Base-by-base conservation (phyloP, 2,888 invertebrate genomes). In the Ophioninae sp. region DNA sequence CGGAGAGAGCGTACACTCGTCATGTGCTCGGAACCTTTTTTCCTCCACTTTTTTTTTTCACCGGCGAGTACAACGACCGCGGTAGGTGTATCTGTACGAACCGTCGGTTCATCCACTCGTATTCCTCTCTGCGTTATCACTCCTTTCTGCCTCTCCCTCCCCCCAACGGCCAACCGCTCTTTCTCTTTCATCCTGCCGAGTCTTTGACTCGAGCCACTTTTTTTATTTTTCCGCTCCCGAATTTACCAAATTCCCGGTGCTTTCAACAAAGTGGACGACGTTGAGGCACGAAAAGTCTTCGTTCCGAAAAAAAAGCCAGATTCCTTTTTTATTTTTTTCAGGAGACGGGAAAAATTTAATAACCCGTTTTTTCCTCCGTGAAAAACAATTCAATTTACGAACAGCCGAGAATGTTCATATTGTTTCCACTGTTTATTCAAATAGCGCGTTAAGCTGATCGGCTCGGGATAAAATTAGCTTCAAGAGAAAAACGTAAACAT, bases 1-100 rank as follows among this genome's bases (percentile, higher is more conserved):
- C 61, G 73, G 74, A 72, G 41, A 59, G 64, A 65, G 68, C 69
- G 65, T 37, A 64, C 61, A 76, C 77, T 82, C 69, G 69, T 82
- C 81, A 82, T 85, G 44, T 67, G 70, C 68, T 67, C 67, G 69
- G 78, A 72, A 84, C 10, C 30, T 30, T 79, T 79, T 82, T 80
- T 61, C 13, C 61, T 61, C 23, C 57, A n/a, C n/a, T 56, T 68
- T 44, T 67, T 65, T 76, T 76, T 76, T 68, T 13, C 76, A 80
- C 68, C 68, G 50, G 21, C 57, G 72, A 74, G 78, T 83, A 81
- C 69, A 77, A 68, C 69, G 74, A 83, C 81, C 77, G 73, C 77
- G 44, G 72, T 77, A 59, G 50, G 69, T 70, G 73, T 41, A 44
- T 74, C 72, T 67, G 30, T 62, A 76, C 62, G 67, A 62, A 69